Evolutionary conservation across 2,888 invertebrate genomes (phyloP).

Genomic region (Caenorhabditis becei): DNA sequence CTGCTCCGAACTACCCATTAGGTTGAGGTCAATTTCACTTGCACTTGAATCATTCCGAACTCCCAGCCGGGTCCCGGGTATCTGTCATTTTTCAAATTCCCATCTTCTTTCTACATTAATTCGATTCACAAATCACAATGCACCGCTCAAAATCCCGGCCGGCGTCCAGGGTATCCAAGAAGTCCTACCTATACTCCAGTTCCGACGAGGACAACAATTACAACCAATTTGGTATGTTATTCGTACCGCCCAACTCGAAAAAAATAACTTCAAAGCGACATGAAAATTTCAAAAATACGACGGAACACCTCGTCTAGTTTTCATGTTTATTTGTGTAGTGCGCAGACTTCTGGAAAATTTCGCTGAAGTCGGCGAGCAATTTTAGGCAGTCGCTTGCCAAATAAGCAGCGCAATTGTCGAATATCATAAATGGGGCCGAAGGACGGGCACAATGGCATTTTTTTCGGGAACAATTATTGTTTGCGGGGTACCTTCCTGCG

Average conservation of each 20-base stretch:
- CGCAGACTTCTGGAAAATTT: conserved; percentile 37
- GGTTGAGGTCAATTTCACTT: conserved; percentile 54
- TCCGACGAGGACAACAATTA: conserved; percentile 59
- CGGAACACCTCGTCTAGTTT: conserved; percentile 27
- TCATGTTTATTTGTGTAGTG: conserved; percentile 42
- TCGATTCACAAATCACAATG: conserved; percentile 13
- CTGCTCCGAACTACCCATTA: conserved; percentile 51
- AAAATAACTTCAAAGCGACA: background rate
- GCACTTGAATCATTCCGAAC: conserved; percentile 50
- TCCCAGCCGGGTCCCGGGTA: conserved; percentile 6
- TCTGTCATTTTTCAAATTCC: background rate
- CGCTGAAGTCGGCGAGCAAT: conserved; percentile 48
- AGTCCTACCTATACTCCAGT: conserved; percentile 58
- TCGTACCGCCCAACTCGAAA: conserved; percentile 1
- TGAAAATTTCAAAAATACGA: conserved; percentile 20
- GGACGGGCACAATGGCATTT: conserved; percentile 60
- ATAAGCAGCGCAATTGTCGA: conserved; percentile 57
- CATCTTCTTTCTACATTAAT: background rate
- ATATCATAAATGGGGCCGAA: conserved; percentile 59
- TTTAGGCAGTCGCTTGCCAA: conserved; percentile 24
- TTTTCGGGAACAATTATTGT: conserved; percentile 55
- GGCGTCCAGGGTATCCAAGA: conserved; percentile 52
- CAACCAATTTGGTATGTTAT: conserved; percentile 55
- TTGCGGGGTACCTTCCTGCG: conserved; percentile 45
- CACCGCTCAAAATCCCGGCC: conserved; percentile 58